These are phyloP conservation scores for Oreamnos americanus DNA, from an alignment of 2,113 vertebrate species.

Conservation along the genomic window DNA sequence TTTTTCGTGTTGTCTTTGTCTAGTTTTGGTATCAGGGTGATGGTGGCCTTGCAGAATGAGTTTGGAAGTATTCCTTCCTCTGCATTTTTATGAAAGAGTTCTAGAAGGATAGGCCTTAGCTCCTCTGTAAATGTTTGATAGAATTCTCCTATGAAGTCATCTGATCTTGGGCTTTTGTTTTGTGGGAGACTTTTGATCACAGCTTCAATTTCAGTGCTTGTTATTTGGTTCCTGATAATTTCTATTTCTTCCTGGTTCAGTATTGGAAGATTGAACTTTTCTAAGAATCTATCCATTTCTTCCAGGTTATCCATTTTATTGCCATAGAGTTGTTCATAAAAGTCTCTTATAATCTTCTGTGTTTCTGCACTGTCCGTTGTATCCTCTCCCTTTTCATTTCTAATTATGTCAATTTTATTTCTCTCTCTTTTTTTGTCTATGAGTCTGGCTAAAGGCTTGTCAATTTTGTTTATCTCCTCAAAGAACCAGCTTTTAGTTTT, in stretches of 20 bases:
- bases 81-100: background rate
- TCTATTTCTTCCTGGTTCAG: background rate
- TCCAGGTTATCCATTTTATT: background rate
- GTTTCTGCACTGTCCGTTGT: background rate
- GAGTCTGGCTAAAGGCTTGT: background rate
- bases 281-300: background rate
- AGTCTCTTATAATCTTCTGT: background rate
- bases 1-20: background rate
- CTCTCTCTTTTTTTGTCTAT: background rate
- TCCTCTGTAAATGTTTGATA: background rate
- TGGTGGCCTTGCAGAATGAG: rapidly evolving
- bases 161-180: background rate
- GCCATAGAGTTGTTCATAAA: background rate
- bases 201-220: background rate
- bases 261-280: background rate
- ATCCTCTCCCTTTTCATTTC: background rate
- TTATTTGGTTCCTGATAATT: background rate
- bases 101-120: background rate
- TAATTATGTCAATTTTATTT: background rate
- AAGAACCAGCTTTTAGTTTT: background rate
- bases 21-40: background rate
- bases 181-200: background rate
- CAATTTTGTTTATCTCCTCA: background rate
- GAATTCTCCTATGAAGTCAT: background rate
- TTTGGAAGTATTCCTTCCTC: background rate